Base-by-base conservation (phyloP, 2,113 vertebrate genomes). In the Colistium nudipinnis region DNA sequence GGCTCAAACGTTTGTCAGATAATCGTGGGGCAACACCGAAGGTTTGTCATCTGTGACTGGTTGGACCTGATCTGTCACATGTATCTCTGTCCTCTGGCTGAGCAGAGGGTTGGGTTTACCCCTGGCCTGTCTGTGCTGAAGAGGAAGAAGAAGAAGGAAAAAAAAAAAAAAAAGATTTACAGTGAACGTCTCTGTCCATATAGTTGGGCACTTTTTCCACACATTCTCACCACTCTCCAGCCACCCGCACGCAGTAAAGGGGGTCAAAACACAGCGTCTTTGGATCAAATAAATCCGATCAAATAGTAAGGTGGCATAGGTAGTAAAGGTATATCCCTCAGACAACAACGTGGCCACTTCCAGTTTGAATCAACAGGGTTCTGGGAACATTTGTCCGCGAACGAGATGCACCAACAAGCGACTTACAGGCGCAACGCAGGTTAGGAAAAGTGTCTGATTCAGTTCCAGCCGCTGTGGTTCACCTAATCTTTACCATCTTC, bases 31-130 rank as follows among this genome's bases (percentile, higher is more conserved):
- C 77, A 78, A 92, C 85, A 74, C 74, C 76, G 62, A 80, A 83
- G 90, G 89, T 88, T 91, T 90, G 89, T 91, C 87, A 87, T 88
- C 77, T 63, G 55, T 83, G 88, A 94, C 93, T 91, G 90, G 93
- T 91, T 85, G 79, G 87, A 94, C 93, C 91, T 92, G 93, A 91
- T 92, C 81, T 81, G 92, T 92, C 87, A 83, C 88, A 89, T 91
- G 77, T 90, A 76, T 92, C 84, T 82, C 70, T 89, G 85, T 92
- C 90, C 89, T 91, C 86, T 84, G 71, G 64, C 76, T 35, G 64
- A 90, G 87, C 84, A 66, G 81, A 90, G 91, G 92, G 93, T 87
- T 89, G 90, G 84, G 92, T 89, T 90, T 82, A 80, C 86, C 82
- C 81, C 64, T 80, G 83, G 70, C 76, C 81, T 80, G 83, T 76